phyloP scores from a whole-genome alignment of 2,888 invertebrate species.

The Andrena hattorfiana region DNA sequence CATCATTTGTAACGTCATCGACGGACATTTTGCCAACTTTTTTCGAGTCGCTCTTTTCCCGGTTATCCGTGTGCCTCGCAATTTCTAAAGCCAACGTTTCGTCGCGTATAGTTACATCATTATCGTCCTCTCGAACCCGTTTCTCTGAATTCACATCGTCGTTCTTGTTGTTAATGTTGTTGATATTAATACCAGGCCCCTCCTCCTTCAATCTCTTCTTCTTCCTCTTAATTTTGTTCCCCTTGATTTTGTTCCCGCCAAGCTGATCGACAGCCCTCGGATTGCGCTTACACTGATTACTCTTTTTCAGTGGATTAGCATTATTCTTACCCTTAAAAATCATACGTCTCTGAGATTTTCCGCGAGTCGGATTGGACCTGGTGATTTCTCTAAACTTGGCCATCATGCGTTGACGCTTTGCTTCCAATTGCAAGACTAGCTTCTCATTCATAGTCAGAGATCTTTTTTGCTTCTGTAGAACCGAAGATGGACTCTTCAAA shows the following conservation, averaged over 20 bases:
- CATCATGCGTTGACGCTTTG: conserved; percentile 77
- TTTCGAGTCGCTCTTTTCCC: neutral
- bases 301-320: neutral
- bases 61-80: neutral
- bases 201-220: neutral
- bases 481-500: conserved; percentile 1
- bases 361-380: conserved; percentile 26
- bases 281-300: neutral
- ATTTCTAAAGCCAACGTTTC: neutral
- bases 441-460: conserved; percentile 40
- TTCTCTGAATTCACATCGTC: neutral
- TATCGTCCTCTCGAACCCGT: neutral
- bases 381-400: conserved; percentile 71
- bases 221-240: neutral
- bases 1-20: neutral
- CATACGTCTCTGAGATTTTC: conserved; percentile 7
- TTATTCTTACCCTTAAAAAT: conserved; percentile 14
- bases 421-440: conserved; percentile 73
- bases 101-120: neutral
- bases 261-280: neutral
- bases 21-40: neutral
- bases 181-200: neutral
- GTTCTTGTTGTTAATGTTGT: neutral
- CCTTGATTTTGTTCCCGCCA: neutral
- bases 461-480: conserved; percentile 1